Percentiles rank a stretch among this genome's conserved stretches.
Evolutionary conservation across 2,888 invertebrate species (phyloP).

Genomic region (Habrosyne pyritoides): DNA sequence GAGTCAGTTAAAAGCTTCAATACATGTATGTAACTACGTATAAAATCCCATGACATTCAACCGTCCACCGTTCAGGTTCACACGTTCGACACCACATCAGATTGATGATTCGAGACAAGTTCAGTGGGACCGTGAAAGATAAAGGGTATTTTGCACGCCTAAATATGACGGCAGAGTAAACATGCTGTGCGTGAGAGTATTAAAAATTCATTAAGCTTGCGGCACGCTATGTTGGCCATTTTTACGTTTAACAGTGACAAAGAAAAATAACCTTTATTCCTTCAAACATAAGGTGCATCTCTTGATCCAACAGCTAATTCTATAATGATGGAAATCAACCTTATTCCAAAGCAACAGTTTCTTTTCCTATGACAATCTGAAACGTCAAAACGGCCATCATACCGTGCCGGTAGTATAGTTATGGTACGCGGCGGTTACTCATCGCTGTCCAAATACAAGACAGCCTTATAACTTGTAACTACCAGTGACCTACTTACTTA

Average conservation of each 20-base stretch:
- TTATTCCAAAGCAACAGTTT: too few relatives aligned
- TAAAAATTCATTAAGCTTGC: conserved; percentile 43
- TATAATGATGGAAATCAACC: too few relatives aligned
- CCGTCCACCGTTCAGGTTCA: conserved; percentile 7
- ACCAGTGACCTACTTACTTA: background rate
- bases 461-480: conserved; percentile 1
- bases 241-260: too few relatives aligned
- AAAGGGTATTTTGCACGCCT: conserved; percentile 38
- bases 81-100: conserved; percentile 10
- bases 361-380: too few relatives aligned
- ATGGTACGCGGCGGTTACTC: conserved; percentile 22
- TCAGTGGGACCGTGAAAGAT: conserved; percentile 32
- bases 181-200: conserved; percentile 48
- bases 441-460: conserved; percentile 12
- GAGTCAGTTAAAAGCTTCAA: background rate
- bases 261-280: too few relatives aligned
- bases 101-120: conserved; percentile 40
- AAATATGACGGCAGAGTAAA: conserved; percentile 48
- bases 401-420: too few relatives aligned
- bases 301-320: too few relatives aligned
- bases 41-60: background rate
- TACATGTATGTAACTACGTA: background rate
- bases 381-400: too few relatives aligned
- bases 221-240: too few relatives aligned
- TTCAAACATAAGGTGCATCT: too few relatives aligned